phyloP scores from a whole-genome alignment of 35 echinoderm and acorn worm genomes.

The Hemicentrotus pulcherrimus region DNA sequence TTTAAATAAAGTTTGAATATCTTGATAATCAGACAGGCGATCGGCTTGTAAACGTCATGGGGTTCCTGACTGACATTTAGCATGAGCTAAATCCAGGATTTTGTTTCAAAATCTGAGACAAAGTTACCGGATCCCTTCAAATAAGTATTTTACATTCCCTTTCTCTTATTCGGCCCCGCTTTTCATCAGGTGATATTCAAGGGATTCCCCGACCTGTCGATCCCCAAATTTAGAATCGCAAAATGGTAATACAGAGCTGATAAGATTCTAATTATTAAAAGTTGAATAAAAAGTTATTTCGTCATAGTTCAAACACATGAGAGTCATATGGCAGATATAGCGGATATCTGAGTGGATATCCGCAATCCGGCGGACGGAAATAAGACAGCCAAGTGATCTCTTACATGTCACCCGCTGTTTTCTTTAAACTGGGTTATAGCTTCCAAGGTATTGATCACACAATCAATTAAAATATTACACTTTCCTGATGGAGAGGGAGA shows the following conservation, averaged over 20 bases:
- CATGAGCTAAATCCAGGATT: no score
- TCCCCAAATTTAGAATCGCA: neutral
- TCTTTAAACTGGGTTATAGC: neutral
- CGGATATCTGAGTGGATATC: neutral
- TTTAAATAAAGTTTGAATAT: no score
- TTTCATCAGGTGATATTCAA: neutral
- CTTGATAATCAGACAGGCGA: no score
- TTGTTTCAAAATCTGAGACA: no score
- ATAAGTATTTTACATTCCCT: no score
- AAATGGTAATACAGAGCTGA: neutral
- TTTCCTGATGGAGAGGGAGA: neutral
- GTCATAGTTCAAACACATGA: neutral
- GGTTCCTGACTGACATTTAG: no score
- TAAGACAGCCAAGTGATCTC: slow-evolving; percentile 1
- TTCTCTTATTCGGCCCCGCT: no score
- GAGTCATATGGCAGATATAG: neutral
- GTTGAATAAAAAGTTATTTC: neutral
- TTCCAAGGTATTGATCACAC: neutral
- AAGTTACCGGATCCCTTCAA: no score
- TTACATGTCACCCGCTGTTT: neutral
- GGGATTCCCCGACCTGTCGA: neutral
- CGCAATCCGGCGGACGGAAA: neutral
- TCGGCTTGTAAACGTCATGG: no score
- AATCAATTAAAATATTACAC: neutral
- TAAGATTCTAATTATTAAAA: neutral